Conservation (phyloP, 2,113 vertebrate species). For the Willisornis vidua region DNA sequence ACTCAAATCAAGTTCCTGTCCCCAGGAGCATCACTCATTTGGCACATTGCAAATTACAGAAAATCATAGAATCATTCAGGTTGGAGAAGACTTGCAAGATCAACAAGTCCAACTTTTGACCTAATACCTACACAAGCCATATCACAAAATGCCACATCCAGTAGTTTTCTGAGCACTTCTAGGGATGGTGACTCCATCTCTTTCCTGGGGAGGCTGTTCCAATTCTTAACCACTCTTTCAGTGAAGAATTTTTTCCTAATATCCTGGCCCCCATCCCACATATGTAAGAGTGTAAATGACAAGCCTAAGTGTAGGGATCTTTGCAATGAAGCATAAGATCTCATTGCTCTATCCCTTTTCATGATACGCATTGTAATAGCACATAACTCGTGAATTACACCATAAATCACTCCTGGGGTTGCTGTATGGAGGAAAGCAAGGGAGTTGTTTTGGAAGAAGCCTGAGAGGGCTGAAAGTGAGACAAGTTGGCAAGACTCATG, state of each 20-base stretch:
- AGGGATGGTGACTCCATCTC: neutral
- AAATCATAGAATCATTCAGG: neutral
- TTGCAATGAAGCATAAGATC: neutral
- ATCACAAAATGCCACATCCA: neutral
- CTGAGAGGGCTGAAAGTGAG: neutral
- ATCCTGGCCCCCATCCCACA: neutral
- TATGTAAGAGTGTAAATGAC: neutral
- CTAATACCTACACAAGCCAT: neutral
- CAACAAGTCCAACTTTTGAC: neutral
- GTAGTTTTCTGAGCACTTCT: neutral
- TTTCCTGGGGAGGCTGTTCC: neutral
- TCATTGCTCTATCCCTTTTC: neutral
- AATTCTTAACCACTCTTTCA: neutral
- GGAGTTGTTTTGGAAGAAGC: neutral
- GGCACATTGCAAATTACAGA: neutral
- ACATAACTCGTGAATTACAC: neutral
- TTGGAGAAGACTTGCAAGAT: neutral
- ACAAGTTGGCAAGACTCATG: neutral
- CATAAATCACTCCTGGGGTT: neutral
- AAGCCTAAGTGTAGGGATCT: neutral
- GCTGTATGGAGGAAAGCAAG: neutral
- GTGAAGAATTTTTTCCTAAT: neutral
- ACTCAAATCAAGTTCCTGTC: neutral
- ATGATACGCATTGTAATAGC: rapidly evolving
- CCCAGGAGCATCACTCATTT: neutral